Conservation (phyloP, 2,888 invertebrate species). For the Amphiduros pacificus region DNA sequence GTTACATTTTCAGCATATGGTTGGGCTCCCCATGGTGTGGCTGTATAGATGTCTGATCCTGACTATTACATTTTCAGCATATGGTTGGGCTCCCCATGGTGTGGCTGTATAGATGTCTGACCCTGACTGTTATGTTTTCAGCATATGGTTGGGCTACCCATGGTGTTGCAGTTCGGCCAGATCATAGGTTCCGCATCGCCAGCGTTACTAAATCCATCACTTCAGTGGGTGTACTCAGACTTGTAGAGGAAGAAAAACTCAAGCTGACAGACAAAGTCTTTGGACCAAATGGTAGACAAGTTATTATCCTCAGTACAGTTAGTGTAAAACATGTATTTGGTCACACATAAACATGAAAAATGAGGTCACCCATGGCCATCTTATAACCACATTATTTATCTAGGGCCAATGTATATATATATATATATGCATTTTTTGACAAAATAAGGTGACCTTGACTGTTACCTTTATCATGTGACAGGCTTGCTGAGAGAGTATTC, state of each 20-base stretch:
- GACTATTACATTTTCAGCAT: not conserved
- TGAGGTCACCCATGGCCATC: too few relatives aligned
- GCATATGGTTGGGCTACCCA: slow-evolving; percentile 42
- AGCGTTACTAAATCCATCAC: slow-evolving; percentile 50
- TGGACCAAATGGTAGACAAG: slow-evolving; percentile 34
- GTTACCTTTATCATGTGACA: not conserved
- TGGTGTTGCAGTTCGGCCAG: slow-evolving; percentile 34
- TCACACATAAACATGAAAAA: not conserved
- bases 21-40: slow-evolving; percentile 27
- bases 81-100: slow-evolving; percentile 9
- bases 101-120: not conserved
- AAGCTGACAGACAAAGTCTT: slow-evolving; percentile 37
- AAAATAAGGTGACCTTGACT: not conserved
- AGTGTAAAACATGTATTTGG: not conserved
- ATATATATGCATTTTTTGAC: too few relatives aligned
- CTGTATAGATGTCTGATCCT: not conserved
- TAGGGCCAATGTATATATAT: not conserved
- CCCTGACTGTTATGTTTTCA: slow-evolving; percentile 16
- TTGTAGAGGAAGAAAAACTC: slow-evolving; percentile 35
- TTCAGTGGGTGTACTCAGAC: slow-evolving; percentile 39
- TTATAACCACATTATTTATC: not conserved
- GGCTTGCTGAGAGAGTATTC: slow-evolving; percentile 5
- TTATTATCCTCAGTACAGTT: not conserved
- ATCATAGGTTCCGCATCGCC: slow-evolving; percentile 43
- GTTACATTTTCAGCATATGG: slow-evolving; percentile 41